A percentile compares a stretch with the other conserved stretches of the same genome.
phyloP scores from a whole-genome alignment of 2,888 invertebrate species.

The Pachliopta kotzebuea region DNA sequence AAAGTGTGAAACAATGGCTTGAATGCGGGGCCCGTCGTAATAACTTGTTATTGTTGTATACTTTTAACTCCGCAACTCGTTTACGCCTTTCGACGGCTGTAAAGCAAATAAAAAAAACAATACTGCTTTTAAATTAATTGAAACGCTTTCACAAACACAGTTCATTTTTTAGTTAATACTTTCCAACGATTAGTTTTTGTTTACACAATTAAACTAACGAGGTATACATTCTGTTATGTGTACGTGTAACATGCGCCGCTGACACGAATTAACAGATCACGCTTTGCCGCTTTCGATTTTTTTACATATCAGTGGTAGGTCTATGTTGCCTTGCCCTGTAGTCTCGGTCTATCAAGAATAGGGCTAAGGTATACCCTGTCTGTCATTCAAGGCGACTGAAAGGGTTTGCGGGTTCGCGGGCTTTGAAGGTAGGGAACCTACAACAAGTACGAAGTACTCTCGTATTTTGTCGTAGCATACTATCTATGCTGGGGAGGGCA shows the following conservation, averaged over 20 bases:
- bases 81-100: background rate
- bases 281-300: slow-evolving; percentile 13
- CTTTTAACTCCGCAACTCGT: background rate
- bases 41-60: background rate
- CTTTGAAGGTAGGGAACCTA: no score
- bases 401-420: no score
- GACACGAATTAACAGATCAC: background rate
- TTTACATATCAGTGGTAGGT: slow-evolving; percentile 5
- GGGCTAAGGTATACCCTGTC: no score
- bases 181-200: slow-evolving; percentile 8
- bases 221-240: background rate
- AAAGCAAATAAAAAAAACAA: background rate
- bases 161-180: background rate
- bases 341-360: no score
- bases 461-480: no score
- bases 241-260: slow-evolving; percentile 2
- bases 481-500: no score
- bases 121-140: slow-evolving; percentile 2
- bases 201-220: slow-evolving; percentile 14
- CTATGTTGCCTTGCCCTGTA: no score
- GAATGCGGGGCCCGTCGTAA: background rate
- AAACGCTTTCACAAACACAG: slow-evolving; percentile 15
- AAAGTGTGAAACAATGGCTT: slow-evolving; percentile 27
- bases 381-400: no score
- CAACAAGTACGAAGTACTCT: no score